Evolutionary conservation across 2,888 invertebrate genomes (phyloP).

Genomic region (Drosophila ezoana): DNA sequence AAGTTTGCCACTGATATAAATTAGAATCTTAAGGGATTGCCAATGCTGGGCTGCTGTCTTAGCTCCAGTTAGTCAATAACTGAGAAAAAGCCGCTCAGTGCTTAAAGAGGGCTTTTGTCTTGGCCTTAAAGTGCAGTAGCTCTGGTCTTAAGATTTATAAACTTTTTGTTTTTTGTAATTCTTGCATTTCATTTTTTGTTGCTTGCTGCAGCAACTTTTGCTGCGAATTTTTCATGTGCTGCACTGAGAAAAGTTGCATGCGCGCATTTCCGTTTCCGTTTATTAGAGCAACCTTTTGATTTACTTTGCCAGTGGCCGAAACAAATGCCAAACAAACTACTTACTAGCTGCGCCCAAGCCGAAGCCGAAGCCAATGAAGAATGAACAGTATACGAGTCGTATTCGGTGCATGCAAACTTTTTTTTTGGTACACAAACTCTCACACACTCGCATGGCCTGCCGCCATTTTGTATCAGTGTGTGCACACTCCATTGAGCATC

Average conservation of each 20-base stretch:
- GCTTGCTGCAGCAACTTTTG: constrained; percentile 54
- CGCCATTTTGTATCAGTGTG: constrained; percentile 80
- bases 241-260: constrained; percentile 62
- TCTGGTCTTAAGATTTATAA: too few species aligned
- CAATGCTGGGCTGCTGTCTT: constrained; percentile 33
- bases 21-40: constrained; percentile 80
- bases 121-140: constrained; percentile 47
- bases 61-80: constrained; percentile 69
- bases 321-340: constrained; percentile 71
- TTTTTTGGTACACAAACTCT: constrained; percentile 35
- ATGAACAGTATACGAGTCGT: constrained; percentile 26
- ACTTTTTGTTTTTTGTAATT: background rate
- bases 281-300: constrained; percentile 73
- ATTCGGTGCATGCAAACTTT: constrained; percentile 60
- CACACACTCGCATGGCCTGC: constrained; percentile 41
- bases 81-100: constrained; percentile 29
- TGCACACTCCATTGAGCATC: constrained; percentile 82
- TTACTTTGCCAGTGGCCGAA: constrained; percentile 71
- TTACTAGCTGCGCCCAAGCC: constrained; percentile 20
- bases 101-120: constrained; percentile 31
- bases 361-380: constrained; percentile 41
- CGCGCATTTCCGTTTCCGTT: constrained; percentile 68
- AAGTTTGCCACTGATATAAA: constrained; percentile 78
- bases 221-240: constrained; percentile 46
- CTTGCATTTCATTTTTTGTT: constrained; percentile 10